Evolutionary conservation across 2,797 vertebrate species (phyloP), one percentile per base, ranked within the genome.

Genomic region (Enteromius thamalakanensis): DNA sequence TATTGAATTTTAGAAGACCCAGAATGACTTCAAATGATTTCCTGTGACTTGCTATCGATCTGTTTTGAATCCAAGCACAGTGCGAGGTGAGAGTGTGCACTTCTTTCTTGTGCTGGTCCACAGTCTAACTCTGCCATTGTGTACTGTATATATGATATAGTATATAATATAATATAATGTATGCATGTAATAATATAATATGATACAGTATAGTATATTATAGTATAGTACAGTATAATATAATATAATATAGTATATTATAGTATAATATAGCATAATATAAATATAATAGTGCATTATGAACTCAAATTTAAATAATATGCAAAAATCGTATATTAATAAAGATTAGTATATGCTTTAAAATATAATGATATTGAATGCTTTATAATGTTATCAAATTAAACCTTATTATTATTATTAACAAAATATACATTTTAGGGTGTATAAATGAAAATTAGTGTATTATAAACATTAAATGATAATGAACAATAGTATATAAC

Each of bases 1-100:
- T 86, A 88, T 82, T 88, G 79, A 84, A 86, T 86, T 87, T 84
- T 65, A 82, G 84, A 80, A 60, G 80, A 85, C n/a, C 64, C 76
- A 40, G 76, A 64, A 80, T 80, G 81, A 85, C 86, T 85, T 75
- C 86, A 82, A 83, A 84, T 87, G 68, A 84, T 79, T 72, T 72
- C 84, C 84, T 85, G 72, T 62, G 72, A 87, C 72, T 80, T 69
- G 76, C n/a, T 70, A 65, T 84, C 76, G 75, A 68, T 82, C 81
- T 81, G 75, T 62, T 85, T 78, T 64, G 40, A 60, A 67, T 53
- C 74, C 78, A 64, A 72, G 74, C 34, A 45, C 70, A 65, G 65
- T 81, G 51, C 29, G 72, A 62, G 79, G 42, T 82, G 53, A 69
- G 47, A 72, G 53, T 37, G 32, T 60, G 51, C 45, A 7, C 11